Evolutionary conservation across 2,888 invertebrate genomes (phyloP).

Genomic region (Podotricha telesiphe): DNA sequence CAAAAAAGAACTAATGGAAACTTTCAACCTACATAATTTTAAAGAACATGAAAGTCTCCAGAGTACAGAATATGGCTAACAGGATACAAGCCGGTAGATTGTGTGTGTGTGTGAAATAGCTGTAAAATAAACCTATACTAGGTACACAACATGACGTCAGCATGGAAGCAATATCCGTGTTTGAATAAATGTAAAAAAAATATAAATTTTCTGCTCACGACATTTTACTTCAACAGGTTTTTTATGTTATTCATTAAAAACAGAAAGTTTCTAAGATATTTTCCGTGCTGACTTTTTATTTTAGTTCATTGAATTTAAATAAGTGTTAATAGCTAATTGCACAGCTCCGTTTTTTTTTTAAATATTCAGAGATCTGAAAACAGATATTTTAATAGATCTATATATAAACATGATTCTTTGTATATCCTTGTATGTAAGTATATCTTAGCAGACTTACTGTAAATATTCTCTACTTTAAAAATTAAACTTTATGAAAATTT

Average conservation of each 20-base stretch:
- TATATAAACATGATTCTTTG: not conserved
- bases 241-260: not conserved
- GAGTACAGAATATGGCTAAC: not conserved
- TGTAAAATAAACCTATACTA: not conserved
- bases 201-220: not conserved
- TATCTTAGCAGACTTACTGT: too few species aligned
- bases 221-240: not conserved
- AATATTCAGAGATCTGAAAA: not conserved
- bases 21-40: not conserved
- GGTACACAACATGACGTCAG: not conserved
- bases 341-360: not conserved
- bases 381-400: not conserved
- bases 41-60: not conserved
- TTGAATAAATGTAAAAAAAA: not conserved
- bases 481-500: too few species aligned
- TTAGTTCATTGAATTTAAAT: not conserved
- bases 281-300: not conserved
- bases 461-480: too few species aligned
- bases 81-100: not conserved
- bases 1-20: not conserved
- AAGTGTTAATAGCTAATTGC: not conserved
- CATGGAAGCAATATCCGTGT: conserved; percentile 1
- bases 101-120: not conserved
- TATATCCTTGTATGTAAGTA: too few species aligned
- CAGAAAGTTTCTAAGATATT: conserved; percentile 9